Base-by-base conservation (phyloP, 2,797 vertebrate species). In the Glossophaga mutica region DNA sequence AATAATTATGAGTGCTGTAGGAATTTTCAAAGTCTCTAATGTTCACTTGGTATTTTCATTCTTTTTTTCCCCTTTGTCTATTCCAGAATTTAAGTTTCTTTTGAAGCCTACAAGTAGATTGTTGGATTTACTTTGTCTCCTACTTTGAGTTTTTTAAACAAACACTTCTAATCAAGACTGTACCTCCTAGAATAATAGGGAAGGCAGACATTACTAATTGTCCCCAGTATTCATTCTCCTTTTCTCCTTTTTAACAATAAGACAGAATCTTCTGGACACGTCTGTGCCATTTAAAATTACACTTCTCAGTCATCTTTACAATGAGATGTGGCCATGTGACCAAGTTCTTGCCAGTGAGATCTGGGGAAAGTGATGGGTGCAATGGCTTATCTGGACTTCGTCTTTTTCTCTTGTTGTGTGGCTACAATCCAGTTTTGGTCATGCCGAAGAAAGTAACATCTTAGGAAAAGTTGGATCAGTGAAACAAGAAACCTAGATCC, bases 11-110 rank as follows among this genome's bases (percentile, higher is more conserved):
- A 19, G 34, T 62, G 18, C 14, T 90, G 59, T 67, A 77, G 32
- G 34, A 93, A 97, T 93, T 91, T 97, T 95, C n/a, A 76, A 90
- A 87, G 24, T 89, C 86, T 67, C 24, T 92, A 83, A 81, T 50
- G 32, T 77, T 91, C 48, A 21, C 26, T 62, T 92, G 2, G 1
- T 62, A 39, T 83, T 59, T 94, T 91, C n/a, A 78, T 86, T 94
- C 22, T 79, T 52, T 68, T 59, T 65, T 65, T 62, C 29, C 12
- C 14, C 19, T 52, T 22, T 62, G 32, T 78, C 55, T 96, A 83
- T 81, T 94, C 50, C 22, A 91, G 24, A 32, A 87, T 73, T 92
- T 79, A 91, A 73, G 42, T 39, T 83, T 9, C 62, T 96, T 95
- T 81, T 68, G 77, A 92, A 93, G 62, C 29, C 18, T 82, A n/a